phyloP scores from a whole-genome alignment of 35 echinoderm and acorn worm species.

The Ophiothrix spiculata region DNA sequence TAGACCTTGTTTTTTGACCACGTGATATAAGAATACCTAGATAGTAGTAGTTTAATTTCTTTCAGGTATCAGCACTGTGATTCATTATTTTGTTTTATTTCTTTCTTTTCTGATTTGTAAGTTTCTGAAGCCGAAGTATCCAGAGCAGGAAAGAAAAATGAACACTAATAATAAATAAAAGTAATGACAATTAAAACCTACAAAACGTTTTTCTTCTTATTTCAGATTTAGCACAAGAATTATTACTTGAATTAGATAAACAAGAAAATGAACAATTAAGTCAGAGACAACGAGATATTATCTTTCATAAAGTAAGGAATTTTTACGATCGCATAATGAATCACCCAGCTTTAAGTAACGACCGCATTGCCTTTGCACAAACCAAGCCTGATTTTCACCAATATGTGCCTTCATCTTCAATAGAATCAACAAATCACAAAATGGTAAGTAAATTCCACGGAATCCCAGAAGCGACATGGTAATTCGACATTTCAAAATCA shows the following conservation, averaged over 20 bases:
- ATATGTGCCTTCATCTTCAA: neutral
- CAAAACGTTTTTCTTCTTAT: neutral
- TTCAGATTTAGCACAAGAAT: conserved; percentile 21
- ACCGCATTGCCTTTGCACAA: conserved; percentile 30
- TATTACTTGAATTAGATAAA: conserved; percentile 20
- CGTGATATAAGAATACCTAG: no score
- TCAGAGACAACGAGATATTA: conserved; percentile 16
- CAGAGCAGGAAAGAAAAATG: no score
- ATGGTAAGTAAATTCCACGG: neutral
- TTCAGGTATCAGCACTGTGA: no score
- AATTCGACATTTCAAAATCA: no score
- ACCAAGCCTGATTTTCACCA: conserved; percentile 27
- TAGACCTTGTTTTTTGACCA: no score
- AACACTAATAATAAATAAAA: no score
- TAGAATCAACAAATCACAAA: neutral
- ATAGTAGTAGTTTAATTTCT: no score
- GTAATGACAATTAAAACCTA: no score
- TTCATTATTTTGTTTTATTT: no score
- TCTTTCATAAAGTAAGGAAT: neutral
- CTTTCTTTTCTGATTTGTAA: no score
- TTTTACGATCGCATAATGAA: conserved; percentile 22
- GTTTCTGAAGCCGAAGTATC: no score
- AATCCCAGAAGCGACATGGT: no score
- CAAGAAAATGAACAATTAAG: neutral
- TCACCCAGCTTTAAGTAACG: conserved; percentile 27